Evolutionary conservation across 2,113 vertebrate genomes (phyloP).

Genomic region (Aegypius monachus): DNA sequence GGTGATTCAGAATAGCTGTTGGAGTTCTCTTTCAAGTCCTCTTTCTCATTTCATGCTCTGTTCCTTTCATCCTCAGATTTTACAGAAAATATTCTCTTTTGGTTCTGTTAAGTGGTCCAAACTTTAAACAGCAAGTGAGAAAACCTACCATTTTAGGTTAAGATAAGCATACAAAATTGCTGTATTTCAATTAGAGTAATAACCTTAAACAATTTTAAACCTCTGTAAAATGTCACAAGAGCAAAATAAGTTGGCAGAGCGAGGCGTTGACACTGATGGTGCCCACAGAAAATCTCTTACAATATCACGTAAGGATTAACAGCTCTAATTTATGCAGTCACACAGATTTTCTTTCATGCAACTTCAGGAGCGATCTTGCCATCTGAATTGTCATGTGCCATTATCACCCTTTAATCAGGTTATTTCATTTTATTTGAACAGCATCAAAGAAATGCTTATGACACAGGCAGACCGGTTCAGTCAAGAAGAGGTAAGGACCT

Average conservation of each 20-base stretch:
- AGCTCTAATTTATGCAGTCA: slow-evolving; percentile 57
- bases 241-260: slow-evolving; percentile 42
- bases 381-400: slow-evolving; percentile 57
- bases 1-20: not conserved
- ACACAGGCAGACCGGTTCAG: slow-evolving; percentile 91
- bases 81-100: slow-evolving; percentile 38
- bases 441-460: slow-evolving; percentile 89
- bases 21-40: slow-evolving; percentile 53
- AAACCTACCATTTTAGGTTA: not conserved
- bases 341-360: slow-evolving; percentile 52
- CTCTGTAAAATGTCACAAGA: slow-evolving; percentile 50
- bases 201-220: slow-evolving; percentile 54
- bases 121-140: slow-evolving; percentile 23
- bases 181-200: slow-evolving; percentile 53
- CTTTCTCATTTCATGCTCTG: slow-evolving; percentile 55
- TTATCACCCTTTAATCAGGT: slow-evolving; percentile 46
- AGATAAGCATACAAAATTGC: slow-evolving; percentile 37
- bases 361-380: slow-evolving; percentile 46
- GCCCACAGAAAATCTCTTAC: slow-evolving; percentile 47
- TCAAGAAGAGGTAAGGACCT: slow-evolving; percentile 82
- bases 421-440: slow-evolving; percentile 56
- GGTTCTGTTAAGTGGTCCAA: slow-evolving; percentile 15
- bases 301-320: slow-evolving; percentile 54
- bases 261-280: slow-evolving; percentile 39
- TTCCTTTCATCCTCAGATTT: slow-evolving; percentile 59